These are phyloP conservation scores for Adelges cooleyi DNA, from an alignment of 1,140 invertebrate species.

Conservation along the genomic window DNA sequence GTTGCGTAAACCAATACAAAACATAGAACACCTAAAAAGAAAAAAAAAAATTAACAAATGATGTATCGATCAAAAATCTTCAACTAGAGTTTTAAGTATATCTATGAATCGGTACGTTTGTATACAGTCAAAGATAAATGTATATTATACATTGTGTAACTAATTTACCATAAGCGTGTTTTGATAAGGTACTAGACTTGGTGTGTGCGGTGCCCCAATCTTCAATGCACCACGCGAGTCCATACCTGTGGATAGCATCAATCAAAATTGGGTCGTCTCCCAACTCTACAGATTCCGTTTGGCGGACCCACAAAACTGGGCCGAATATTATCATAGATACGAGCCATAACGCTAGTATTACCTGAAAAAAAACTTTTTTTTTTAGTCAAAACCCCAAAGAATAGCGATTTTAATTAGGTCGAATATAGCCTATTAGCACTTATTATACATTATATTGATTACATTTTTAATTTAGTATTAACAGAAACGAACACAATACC, in stretches of 20 bases:
- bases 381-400: neutral
- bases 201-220: slow-evolving; percentile 39
- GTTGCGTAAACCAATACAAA: slow-evolving; percentile 61
- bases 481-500: too few relatives aligned
- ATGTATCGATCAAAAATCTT: too few relatives aligned
- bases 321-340: slow-evolving; percentile 52
- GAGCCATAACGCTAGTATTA: slow-evolving; percentile 52
- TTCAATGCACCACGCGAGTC: slow-evolving; percentile 49
- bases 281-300: slow-evolving; percentile 38
- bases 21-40: slow-evolving; percentile 47
- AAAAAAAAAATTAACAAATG: too few relatives aligned
- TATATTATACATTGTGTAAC: neutral
- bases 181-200: neutral
- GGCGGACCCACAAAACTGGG: slow-evolving; percentile 48
- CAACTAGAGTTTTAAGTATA: too few relatives aligned
- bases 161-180: slow-evolving; percentile 31
- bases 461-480: too few relatives aligned
- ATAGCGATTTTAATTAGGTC: too few relatives aligned
- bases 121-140: too few relatives aligned
- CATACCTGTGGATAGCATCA: slow-evolving; percentile 30
- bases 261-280: slow-evolving; percentile 36
- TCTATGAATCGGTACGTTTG: too few relatives aligned
- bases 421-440: too few relatives aligned
- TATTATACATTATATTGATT: too few relatives aligned
- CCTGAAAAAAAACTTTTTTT: slow-evolving; percentile 30